These are phyloP conservation scores for Galaxias olidus DNA, from an alignment of 2,797 vertebrate genomes.

Conservation along the genomic window DNA sequence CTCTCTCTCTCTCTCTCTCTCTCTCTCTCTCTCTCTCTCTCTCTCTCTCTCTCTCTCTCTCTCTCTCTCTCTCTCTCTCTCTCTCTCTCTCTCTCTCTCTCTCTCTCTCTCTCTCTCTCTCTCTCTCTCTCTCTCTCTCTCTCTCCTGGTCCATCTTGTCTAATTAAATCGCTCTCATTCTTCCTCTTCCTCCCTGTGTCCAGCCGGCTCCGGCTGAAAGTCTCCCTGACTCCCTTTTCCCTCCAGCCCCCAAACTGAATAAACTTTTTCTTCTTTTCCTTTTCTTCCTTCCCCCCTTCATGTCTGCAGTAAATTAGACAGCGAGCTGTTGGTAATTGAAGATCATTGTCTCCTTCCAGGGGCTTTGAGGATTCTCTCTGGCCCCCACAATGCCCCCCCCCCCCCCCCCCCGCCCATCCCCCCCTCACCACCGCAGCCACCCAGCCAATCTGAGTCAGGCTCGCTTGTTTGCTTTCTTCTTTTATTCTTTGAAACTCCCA, in stretches of 20 bases:
- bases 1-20: constrained; percentile 60
- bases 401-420: constrained; percentile 57
- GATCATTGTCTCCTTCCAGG: constrained; percentile 52
- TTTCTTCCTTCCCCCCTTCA: constrained; percentile 38
- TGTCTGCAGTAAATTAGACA: constrained; percentile 63
- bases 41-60: constrained; percentile 58
- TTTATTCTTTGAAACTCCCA: constrained; percentile 29
- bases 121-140: constrained; percentile 49
- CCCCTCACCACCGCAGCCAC: constrained; percentile 15
- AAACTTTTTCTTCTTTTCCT: constrained; percentile 44
- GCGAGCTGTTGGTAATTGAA: constrained; percentile 64
- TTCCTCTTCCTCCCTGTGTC: constrained; percentile 49
- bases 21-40: constrained; percentile 51
- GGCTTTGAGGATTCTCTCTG: constrained; percentile 40
- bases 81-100: constrained; percentile 53
- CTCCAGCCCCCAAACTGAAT: constrained; percentile 47
- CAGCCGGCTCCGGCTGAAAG: constrained; percentile 63
- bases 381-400: constrained; percentile 48
- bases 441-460: constrained; percentile 45
- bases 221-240: constrained; percentile 47
- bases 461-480: constrained; percentile 61
- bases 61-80: constrained; percentile 56
- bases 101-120: constrained; percentile 58
- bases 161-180: constrained; percentile 74
- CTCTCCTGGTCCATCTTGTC: constrained; percentile 64